Evolutionary conservation across 2,113 vertebrate genomes (phyloP).

Genomic region (Isichthys henryi): DNA sequence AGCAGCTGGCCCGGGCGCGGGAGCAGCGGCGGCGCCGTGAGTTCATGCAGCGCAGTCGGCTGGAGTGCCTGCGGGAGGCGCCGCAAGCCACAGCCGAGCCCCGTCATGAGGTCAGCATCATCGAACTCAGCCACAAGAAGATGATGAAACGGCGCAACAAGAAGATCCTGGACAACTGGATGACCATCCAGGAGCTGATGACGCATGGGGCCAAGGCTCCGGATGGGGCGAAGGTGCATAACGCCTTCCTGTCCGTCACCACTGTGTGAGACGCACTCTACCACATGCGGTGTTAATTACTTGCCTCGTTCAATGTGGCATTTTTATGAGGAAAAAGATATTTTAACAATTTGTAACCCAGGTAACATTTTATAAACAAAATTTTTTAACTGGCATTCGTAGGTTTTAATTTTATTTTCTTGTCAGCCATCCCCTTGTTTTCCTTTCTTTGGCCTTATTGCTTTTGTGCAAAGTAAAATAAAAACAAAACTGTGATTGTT

Average conservation of each 20-base stretch:
- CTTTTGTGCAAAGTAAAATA: not conserved
- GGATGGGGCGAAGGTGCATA: constrained; percentile 81
- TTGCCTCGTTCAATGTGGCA: constrained; percentile 88
- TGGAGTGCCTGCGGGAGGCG: constrained; percentile 82
- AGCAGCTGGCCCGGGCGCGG: constrained; percentile 81
- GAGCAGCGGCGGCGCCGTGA: constrained; percentile 86
- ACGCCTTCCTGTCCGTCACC: constrained; percentile 94
- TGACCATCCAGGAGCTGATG: constrained; percentile 99
- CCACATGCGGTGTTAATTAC: constrained; percentile 56
- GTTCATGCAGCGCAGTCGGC: constrained; percentile 87
- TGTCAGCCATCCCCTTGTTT: not conserved
- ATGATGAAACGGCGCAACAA: constrained; percentile 97
- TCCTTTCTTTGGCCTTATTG: constrained; percentile 19
- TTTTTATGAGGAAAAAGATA: constrained; percentile 65
- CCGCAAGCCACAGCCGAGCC: constrained; percentile 69
- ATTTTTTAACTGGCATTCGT: constrained; percentile 14
- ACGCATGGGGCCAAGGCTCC: constrained; percentile 84
- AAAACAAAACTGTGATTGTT: not conserved
- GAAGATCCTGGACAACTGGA: constrained; percentile 98
- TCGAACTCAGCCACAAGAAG: constrained; percentile 96
- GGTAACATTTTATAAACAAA: constrained; percentile 72
- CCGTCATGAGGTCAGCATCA: constrained; percentile 81
- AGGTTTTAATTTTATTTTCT: not conserved
- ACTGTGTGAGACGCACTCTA: constrained; percentile 68
- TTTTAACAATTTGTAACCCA: constrained; percentile 81